A percentile compares a stretch with the other conserved stretches of the same genome.
phyloP scores from a whole-genome alignment of 2,797 vertebrate species.

The Siniperca undulata region DNA sequence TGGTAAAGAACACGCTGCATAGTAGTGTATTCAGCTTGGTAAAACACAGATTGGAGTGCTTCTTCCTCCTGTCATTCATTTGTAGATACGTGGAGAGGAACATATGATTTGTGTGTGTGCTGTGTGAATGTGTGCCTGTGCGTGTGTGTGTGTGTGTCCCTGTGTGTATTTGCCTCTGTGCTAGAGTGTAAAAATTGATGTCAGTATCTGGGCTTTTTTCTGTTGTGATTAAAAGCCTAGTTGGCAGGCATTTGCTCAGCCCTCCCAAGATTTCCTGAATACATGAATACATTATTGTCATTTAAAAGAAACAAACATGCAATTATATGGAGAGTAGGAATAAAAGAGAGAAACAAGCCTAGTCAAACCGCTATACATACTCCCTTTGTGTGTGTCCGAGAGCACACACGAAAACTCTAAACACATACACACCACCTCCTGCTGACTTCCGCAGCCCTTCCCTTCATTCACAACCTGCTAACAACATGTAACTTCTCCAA shows the following conservation, averaged over 20 bases:
- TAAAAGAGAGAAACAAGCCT: slow-evolving; percentile 57
- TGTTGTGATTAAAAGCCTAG: slow-evolving; percentile 71
- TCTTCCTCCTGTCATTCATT: slow-evolving; percentile 37
- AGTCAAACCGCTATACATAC: slow-evolving; percentile 45
- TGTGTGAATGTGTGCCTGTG: slow-evolving; percentile 1
- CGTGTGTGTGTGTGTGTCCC: slow-evolving; percentile 3
- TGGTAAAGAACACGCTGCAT: not conserved
- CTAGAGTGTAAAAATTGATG: slow-evolving; percentile 50
- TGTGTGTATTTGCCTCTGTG: slow-evolving; percentile 25
- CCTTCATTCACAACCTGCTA: slow-evolving; percentile 39
- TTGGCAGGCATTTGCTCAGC: slow-evolving; percentile 72
- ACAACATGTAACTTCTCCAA: slow-evolving; percentile 34
- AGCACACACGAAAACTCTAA: not conserved
- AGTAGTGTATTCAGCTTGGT: not conserved
- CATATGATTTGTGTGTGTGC: slow-evolving; percentile 38
- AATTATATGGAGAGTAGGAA: slow-evolving; percentile 67
- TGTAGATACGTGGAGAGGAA: slow-evolving; percentile 40
- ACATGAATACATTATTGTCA: slow-evolving; percentile 81
- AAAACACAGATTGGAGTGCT: slow-evolving; percentile 26
- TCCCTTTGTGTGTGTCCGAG: slow-evolving; percentile 34
- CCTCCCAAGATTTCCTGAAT: slow-evolving; percentile 73
- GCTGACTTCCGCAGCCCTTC: slow-evolving; percentile 27
- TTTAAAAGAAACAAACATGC: slow-evolving; percentile 78
- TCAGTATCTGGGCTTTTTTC: slow-evolving; percentile 64
- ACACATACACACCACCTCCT: slow-evolving; percentile 35